Evolutionary conservation across 2,888 invertebrate genomes (phyloP).

Genomic region (Ichneumoninae sp.): DNA sequence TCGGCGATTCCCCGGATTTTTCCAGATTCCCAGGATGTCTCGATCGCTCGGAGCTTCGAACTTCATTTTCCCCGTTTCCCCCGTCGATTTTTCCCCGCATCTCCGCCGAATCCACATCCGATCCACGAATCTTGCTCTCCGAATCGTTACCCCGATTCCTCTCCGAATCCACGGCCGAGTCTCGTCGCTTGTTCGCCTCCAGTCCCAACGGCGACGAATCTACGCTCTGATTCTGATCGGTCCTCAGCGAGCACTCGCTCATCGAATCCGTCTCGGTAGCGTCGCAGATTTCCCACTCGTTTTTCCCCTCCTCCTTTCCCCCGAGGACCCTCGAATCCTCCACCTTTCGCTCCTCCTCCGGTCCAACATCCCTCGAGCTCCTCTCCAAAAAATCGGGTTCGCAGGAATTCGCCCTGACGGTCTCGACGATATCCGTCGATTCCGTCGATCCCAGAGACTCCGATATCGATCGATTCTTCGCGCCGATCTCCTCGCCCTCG

Average conservation of each 20-base stretch:
- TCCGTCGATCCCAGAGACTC: conserved; percentile 60
- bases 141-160: conserved; percentile 16
- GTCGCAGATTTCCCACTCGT: conserved; percentile 43
- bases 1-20: neutral
- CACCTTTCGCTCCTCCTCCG: neutral
- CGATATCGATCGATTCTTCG: conserved; percentile 54
- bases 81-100: neutral
- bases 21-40: neutral
- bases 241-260: conserved; percentile 22
- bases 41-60: neutral
- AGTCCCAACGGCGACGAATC: neutral
- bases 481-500: conserved; percentile 44
- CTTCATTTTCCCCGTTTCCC: no score
- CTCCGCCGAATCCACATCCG: neutral
- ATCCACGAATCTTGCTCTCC: neutral
- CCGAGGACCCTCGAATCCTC: conserved; percentile 11
- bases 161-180: neutral
- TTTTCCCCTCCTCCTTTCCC: conserved; percentile 24
- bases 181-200: neutral
- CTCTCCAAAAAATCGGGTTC: conserved; percentile 59
- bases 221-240: conserved; percentile 10
- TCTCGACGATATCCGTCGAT: conserved; percentile 57
- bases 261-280: conserved; percentile 54
- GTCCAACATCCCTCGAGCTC: neutral
- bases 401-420: conserved; percentile 62